Evolutionary conservation across 2,797 vertebrate species (phyloP).

Genomic region (Luscinia luscinia): DNA sequence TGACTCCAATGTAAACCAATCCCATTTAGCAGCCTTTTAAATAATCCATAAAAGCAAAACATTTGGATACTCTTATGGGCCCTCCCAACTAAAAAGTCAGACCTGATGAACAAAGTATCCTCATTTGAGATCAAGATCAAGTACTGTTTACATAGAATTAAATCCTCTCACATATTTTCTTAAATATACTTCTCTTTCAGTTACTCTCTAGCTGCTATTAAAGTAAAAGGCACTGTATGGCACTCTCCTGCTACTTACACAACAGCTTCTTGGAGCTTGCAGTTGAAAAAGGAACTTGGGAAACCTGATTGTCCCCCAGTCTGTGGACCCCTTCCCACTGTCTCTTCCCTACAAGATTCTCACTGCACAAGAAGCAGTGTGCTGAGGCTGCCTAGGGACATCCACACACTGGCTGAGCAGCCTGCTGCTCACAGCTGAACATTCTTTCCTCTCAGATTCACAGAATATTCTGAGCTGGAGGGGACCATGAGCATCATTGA

Average conservation of each 20-base stretch:
- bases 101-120: not conserved
- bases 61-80: not conserved
- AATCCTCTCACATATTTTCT: not conserved
- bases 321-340: not conserved
- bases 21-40: not conserved
- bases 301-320: not conserved
- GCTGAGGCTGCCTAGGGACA: not conserved
- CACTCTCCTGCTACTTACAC: not conserved
- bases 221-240: not conserved
- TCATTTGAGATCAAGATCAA: not conserved
- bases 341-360: not conserved
- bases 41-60: not conserved
- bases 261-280: not conserved
- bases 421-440: not conserved
- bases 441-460: not conserved
- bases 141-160: not conserved
- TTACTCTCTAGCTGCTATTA: not conserved
- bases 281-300: not conserved
- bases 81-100: not conserved
- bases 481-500: rapidly evolving
- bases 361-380: not conserved
- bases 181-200: not conserved
- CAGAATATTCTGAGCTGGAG: not conserved
- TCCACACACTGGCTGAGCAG: not conserved
- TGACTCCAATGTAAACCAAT: not conserved